Evolutionary conservation across 1,140 invertebrate species (phyloP).

Genomic region (Ctenoplectra terminalis): DNA sequence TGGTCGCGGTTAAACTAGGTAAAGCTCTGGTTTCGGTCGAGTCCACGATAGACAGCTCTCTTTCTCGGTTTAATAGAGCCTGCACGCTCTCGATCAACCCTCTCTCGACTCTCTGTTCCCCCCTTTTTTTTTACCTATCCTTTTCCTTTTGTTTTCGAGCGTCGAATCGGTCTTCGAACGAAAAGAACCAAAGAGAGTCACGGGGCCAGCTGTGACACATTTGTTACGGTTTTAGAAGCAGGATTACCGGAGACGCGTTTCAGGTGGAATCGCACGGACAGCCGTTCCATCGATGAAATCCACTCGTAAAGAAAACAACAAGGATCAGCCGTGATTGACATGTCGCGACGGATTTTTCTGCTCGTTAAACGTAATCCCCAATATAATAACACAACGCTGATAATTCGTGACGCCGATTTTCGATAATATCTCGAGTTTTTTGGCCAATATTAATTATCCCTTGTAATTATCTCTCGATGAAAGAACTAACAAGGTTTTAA

Average conservation of each 20-base stretch:
- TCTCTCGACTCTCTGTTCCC: background rate
- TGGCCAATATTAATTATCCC: background rate
- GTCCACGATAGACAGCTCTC: slow-evolving; percentile 1
- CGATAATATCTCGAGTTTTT: too few relatives aligned
- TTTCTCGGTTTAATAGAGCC: slow-evolving; percentile 14
- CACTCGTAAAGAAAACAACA: background rate
- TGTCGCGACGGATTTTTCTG: background rate
- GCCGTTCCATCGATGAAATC: background rate
- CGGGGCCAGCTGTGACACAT: slow-evolving; percentile 21
- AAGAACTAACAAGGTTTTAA: background rate
- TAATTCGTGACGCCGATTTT: background rate
- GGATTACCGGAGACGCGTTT: slow-evolving; percentile 18
- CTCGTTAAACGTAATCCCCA: background rate
- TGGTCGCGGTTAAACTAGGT: slow-evolving; percentile 10
- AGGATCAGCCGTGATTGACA: background rate
- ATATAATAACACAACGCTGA: background rate
- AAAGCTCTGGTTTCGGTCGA: slow-evolving; percentile 19
- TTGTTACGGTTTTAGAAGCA: slow-evolving; percentile 34
- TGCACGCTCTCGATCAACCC: slow-evolving; percentile 18
- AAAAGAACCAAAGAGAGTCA: background rate
- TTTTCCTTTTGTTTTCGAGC: slow-evolving; percentile 21
- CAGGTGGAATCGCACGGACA: slow-evolving; percentile 12
- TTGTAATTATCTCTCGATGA: background rate
- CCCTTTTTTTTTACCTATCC: background rate
- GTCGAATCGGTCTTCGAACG: slow-evolving; percentile 18